Conservation (phyloP, 2,888 invertebrate species). For the Xylophagus ater region DNA sequence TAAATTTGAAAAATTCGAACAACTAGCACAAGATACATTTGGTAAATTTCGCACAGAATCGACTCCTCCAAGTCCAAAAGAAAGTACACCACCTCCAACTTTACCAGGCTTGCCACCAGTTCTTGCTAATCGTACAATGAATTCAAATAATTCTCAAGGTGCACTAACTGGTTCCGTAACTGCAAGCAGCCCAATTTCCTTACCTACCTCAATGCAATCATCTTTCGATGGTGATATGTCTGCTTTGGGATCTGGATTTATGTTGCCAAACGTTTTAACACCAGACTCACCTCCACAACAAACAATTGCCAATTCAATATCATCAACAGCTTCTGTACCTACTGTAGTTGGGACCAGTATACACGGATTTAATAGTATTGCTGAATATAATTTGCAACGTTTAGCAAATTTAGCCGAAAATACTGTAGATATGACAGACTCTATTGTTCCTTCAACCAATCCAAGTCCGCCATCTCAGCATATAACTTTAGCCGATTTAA, state of each 20-base stretch:
- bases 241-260: conserved; percentile 42
- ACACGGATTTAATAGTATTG: conserved; percentile 53
- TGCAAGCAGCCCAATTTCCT: conserved; percentile 57
- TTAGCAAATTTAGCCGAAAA: conserved; percentile 70
- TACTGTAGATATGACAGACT: conserved; percentile 40
- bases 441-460: conserved; percentile 37
- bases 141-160: conserved; percentile 27
- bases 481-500: conserved; percentile 65
- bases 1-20: conserved; percentile 66
- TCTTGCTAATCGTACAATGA: conserved; percentile 20
- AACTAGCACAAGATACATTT: conserved; percentile 57
- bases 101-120: conserved; percentile 44
- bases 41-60: conserved; percentile 61
- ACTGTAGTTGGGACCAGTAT: conserved; percentile 27
- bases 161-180: conserved; percentile 33
- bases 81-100: conserved; percentile 42
- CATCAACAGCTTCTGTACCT: conserved; percentile 32
- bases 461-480: conserved; percentile 50
- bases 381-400: conserved; percentile 77
- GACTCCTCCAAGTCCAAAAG: conserved; percentile 38
- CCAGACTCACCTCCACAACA: conserved; percentile 40
- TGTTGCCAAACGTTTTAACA: conserved; percentile 31
- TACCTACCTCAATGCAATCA: conserved; percentile 58
- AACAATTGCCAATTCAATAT: conserved; percentile 26
- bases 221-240: conserved; percentile 67